Base-by-base conservation (phyloP, 2,888 invertebrate species). In the Sussaba pulchella region DNA sequence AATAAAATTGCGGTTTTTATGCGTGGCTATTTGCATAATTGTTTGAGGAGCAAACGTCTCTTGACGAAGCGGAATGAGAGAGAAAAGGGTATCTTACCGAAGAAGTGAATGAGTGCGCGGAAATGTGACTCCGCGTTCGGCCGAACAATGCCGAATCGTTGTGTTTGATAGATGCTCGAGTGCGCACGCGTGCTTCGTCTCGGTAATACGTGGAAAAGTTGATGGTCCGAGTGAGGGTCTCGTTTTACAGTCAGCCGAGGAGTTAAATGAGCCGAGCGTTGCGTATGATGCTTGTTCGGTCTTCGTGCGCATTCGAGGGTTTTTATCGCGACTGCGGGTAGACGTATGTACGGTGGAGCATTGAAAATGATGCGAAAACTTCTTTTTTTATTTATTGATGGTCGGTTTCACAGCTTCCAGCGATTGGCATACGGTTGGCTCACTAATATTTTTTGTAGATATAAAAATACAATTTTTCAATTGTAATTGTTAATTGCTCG, bases 1-100 rank as follows among this genome's bases (percentile, higher is more conserved):
- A 47, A 70, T 82, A 69, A 54, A 17, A 71, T 82, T 82, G 80
- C 77, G 59, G 54, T 82, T 77, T 80, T 70, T 50, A 43, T 47
- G 39, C 41, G 17, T 41, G 61, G 69, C 54, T 63, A 67, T 82
- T 82, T 80, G 71, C 82, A 82, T 82, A 81, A 82, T 82, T 82
- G 77, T 71, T 50, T 14, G 31, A 63, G 14, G 43, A 50, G 66
- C 21, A 47, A 17, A 26, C 45, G 19, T 12, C 5, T 14, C 24
- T n/a, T n/a, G n/a, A 26, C 12, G 12, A 8, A 26, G 8, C 5
- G n/a, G 52, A 52, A 52, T 21, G 3, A 26, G n/a, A 54, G 52
- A 52, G 39, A 10, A n/a, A 4, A 26, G 31, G 31, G 14, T 57
- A 69, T 70, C 26, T 67, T 39, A 9, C 50, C 45, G 52, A 6